These are phyloP conservation scores for Caprella mutica DNA, from an alignment of 2,888 invertebrate species.

Conservation along the genomic window DNA sequence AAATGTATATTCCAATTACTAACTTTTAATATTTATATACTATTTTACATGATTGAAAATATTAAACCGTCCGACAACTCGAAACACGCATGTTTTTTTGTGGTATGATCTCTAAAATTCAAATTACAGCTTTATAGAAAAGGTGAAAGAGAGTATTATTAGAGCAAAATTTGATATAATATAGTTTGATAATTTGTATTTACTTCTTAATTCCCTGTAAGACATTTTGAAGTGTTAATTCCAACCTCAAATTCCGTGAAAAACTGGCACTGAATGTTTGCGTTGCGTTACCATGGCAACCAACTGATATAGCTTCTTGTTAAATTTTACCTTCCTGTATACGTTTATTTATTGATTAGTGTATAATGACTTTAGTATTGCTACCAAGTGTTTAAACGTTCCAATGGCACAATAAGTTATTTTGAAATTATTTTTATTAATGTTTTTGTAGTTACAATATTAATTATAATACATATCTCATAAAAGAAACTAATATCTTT, in stretches of 20 bases:
- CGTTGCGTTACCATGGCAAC: background rate
- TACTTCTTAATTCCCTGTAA: no score
- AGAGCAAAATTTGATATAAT: no score
- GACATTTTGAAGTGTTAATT: no score
- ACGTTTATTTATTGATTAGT: background rate
- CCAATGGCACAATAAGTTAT: background rate
- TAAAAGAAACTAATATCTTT: no score
- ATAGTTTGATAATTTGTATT: no score
- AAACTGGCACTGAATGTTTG: background rate
- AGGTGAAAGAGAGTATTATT: conserved; percentile 6
- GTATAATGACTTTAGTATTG: background rate
- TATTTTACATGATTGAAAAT: no score
- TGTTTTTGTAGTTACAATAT: background rate
- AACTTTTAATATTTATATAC: background rate
- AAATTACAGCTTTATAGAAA: background rate
- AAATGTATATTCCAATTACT: no score
- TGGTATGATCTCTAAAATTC: background rate
- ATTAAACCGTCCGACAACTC: no score
- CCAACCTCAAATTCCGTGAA: no score
- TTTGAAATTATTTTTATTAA: background rate
- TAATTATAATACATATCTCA: no score
- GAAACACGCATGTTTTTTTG: background rate
- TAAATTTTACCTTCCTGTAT: background rate
- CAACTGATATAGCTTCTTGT: background rate
- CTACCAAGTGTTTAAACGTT: background rate